phyloP scores from a whole-genome alignment of 2,113 vertebrate genomes.

The Varanus salvator region DNA sequence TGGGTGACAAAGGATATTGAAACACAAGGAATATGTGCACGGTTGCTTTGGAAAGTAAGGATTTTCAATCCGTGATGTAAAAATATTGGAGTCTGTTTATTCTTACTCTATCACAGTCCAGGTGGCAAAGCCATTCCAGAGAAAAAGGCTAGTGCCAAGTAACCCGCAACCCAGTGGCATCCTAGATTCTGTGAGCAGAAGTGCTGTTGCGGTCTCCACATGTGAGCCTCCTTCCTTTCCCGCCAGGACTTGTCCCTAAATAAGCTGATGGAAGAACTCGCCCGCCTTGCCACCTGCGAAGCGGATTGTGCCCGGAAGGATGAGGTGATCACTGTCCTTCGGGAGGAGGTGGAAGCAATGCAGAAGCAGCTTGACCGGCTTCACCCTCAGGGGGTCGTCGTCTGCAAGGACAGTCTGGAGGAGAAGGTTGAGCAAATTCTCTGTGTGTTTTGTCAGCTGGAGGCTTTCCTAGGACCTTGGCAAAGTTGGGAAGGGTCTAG shows the following conservation, averaged over 20 bases:
- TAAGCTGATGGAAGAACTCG: constrained; percentile 48
- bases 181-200: neutral
- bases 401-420: neutral
- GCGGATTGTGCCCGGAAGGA: constrained; percentile 50
- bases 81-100: neutral
- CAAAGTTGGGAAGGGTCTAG: neutral
- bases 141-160: neutral
- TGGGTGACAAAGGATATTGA: too few relatives aligned
- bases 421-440: neutral
- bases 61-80: neutral
- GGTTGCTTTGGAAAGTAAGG: too few relatives aligned
- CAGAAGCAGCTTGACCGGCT: constrained; percentile 35
- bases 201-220: neutral
- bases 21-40: too few relatives aligned
- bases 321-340: constrained; percentile 44
- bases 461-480: neutral
- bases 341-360: constrained; percentile 49
- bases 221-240: neutral
- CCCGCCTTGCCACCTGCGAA: constrained; percentile 40
- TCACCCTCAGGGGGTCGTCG: too few relatives aligned
- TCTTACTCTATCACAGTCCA: too few relatives aligned
- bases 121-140: neutral
- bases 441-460: neutral
- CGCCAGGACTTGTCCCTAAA: constrained; percentile 58
- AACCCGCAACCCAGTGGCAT: neutral